Evolutionary conservation across 2,797 vertebrate genomes (phyloP).

Genomic region (Australoheros facetus): DNA sequence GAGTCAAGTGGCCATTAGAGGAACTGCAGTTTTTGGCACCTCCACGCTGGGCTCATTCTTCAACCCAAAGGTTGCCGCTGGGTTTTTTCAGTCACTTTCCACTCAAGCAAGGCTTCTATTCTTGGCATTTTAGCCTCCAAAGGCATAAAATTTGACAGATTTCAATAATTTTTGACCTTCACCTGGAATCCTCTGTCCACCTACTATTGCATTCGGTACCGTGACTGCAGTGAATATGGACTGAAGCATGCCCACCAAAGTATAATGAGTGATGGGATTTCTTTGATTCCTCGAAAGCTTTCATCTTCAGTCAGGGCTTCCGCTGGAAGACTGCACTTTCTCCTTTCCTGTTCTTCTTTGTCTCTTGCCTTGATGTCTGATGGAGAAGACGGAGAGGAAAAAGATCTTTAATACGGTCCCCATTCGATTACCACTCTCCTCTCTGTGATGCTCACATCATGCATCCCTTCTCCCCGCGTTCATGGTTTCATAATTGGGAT

Average conservation of each 20-base stretch:
- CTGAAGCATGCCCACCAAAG: conserved; percentile 67
- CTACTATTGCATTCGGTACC: conserved; percentile 34
- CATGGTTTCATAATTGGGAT: conserved; percentile 66
- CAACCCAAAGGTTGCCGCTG: rapidly evolving
- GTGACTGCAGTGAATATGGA: conserved; percentile 51
- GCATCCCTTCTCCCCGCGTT: conserved; percentile 42
- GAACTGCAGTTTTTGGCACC: not conserved
- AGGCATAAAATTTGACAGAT: not conserved
- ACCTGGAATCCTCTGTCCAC: conserved; percentile 40
- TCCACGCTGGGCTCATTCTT: not conserved
- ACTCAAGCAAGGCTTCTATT: not conserved
- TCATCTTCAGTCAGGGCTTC: conserved; percentile 76
- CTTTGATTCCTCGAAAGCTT: conserved; percentile 77
- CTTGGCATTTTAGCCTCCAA: not conserved
- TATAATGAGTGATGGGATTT: conserved; percentile 73
- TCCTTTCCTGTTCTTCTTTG: conserved; percentile 70
- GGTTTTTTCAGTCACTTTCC: not conserved
- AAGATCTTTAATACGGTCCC: conserved; percentile 63
- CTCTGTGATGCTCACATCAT: conserved; percentile 40
- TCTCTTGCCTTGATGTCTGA: conserved; percentile 74
- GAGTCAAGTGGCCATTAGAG: not conserved
- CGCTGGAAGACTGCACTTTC: conserved; percentile 66
- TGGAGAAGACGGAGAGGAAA: conserved; percentile 58
- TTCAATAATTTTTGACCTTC: conserved; percentile 45
- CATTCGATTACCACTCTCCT: conserved; percentile 55